Conservation (phyloP, 2,888 invertebrate species). For the Pachydiplax longipennis region DNA sequence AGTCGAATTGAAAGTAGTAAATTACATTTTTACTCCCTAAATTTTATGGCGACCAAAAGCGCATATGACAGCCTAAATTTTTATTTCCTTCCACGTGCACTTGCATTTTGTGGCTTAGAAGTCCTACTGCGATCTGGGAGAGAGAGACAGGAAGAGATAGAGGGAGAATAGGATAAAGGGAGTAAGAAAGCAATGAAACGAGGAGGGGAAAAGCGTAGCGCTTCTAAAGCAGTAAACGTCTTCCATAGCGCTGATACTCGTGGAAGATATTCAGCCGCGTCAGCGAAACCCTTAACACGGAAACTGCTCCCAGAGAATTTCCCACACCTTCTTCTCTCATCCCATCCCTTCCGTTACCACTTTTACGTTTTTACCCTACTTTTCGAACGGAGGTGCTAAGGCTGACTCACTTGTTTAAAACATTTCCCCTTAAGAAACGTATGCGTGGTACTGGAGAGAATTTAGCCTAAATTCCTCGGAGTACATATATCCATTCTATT, state of each 20-base stretch:
- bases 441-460: no score
- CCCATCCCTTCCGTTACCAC: neutral
- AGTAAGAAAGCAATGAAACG: neutral
- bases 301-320: neutral
- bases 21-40: no score
- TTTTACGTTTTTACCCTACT: neutral
- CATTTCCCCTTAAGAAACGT: no score
- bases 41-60: no score
- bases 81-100: no score
- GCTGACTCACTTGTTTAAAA: no score
- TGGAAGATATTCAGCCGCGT: neutral
- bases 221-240: neutral
- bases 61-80: no score
- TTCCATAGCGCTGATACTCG: neutral
- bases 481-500: no score
- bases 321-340: neutral
- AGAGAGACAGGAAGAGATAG: neutral
- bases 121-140: neutral
- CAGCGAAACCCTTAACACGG: conserved; percentile 28
- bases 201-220: neutral
- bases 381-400: no score
- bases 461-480: no score
- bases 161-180: neutral
- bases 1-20: no score
- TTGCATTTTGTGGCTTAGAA: no score